Evolutionary conservation across 2,888 invertebrate genomes (phyloP), one percentile per base, ranked within the genome.

Genomic region (Caenorhabditis imperialis): DNA sequence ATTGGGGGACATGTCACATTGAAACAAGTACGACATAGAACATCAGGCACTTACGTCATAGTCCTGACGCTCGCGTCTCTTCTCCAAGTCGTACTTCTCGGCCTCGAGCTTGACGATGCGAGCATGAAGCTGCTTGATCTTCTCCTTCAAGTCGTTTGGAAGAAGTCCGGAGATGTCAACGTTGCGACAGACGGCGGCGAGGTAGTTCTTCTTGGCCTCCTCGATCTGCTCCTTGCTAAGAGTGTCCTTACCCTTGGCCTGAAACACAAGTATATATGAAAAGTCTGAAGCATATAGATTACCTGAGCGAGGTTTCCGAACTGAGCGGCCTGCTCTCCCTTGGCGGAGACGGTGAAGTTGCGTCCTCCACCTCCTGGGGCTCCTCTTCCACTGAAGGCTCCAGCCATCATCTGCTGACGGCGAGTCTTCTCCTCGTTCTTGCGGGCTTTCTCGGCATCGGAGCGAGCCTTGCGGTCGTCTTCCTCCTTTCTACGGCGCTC

Each of bases 371-470:
- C 78, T 22, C 74, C 79, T 12, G 40, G 73, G 12, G 75, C 77
- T 37, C 76, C 74, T 35, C 69, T 79, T 67, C 83, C 85, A 38
- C 78, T 81, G 79, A 86, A 86, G 20, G 84, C 81, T 23, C 85
- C 86, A 67, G 86, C 85, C 88, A 88, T 88, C 87, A 88, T 85
- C 79, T 86, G 81, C 69, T 84, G 85, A 48, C 86, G 85, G 47
- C 86, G 85, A 20, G 57, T 48, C 77, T 86, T 85, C 57, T 89
- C 89, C 55, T 88, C 88, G 75, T 88, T 88, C 72, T 89, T 87
- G 75, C 89, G 75, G 42, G 45, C 51, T 76, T 85, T 85, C 53
- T 86, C 85, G 16, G 81, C 86, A 50, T 86, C 86, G 48, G 79
- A 42, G 20, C 77, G 58, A 50, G 54, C 58, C 65, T 81, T 81